phyloP scores from a whole-genome alignment of 2,113 vertebrate genomes.

The Plestiodon gilberti region DNA sequence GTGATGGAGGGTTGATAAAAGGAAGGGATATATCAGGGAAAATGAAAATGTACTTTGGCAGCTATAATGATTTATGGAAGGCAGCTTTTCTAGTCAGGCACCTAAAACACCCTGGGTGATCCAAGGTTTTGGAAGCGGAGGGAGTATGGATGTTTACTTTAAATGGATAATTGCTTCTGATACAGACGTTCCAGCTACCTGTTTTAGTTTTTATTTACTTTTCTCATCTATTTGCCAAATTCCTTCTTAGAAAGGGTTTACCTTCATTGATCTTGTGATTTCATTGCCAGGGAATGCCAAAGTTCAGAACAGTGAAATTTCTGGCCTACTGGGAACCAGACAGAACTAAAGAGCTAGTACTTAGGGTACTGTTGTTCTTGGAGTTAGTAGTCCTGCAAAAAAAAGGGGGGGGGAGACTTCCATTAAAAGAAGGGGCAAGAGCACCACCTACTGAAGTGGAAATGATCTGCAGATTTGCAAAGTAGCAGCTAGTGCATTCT shows the following conservation, averaged over 20 bases:
- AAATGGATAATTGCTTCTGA: neutral
- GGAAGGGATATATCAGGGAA: neutral
- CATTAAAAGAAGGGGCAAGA: constrained; percentile 38
- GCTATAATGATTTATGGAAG: accelerated
- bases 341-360: neutral
- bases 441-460: constrained; percentile 46
- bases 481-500: neutral
- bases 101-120: neutral
- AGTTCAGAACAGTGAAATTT: constrained; percentile 11
- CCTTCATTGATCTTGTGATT: constrained; percentile 8
- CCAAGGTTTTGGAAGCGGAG: neutral
- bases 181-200: neutral
- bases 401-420: neutral
- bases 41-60: neutral
- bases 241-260: constrained; percentile 9
- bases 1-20: neutral
- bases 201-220: constrained; percentile 19
- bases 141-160: neutral
- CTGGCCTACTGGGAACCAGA: neutral
- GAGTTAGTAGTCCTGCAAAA: neutral
- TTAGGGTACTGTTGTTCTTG: neutral
- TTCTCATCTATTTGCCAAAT: constrained; percentile 22
- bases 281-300: constrained; percentile 16
- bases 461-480: neutral
- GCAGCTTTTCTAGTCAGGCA: neutral